These are phyloP conservation scores for Bufotes viridis DNA, from an alignment of 2,797 vertebrate genomes.

Conservation along the genomic window DNA sequence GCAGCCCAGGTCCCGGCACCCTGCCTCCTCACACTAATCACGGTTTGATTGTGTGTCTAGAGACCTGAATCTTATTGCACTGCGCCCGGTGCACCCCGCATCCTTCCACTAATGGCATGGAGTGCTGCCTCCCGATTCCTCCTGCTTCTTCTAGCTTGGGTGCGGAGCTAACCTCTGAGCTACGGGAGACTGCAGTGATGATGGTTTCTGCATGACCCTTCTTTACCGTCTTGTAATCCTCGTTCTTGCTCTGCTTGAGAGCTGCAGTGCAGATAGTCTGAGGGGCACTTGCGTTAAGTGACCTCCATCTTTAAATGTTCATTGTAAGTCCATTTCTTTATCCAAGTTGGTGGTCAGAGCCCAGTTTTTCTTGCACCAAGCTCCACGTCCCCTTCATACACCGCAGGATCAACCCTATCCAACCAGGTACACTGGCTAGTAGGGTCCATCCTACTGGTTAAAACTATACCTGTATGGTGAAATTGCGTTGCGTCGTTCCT, in stretches of 20 bases:
- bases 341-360: too few species aligned
- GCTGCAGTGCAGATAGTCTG: neutral
- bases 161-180: neutral
- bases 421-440: too few species aligned
- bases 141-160: conserved; percentile 34
- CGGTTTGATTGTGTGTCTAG: conserved; percentile 20
- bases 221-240: neutral
- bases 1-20: conserved; percentile 66
- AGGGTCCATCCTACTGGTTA: too few species aligned
- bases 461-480: too few species aligned
- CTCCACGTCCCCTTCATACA: too few species aligned
- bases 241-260: neutral
- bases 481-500: too few species aligned
- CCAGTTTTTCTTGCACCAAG: too few species aligned
- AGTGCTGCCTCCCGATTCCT: conserved; percentile 17
- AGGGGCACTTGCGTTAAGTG: too few species aligned
- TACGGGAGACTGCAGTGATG: conserved; percentile 8
- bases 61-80: neutral
- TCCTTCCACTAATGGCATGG: conserved; percentile 51
- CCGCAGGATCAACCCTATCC: too few species aligned
- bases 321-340: too few species aligned
- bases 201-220: conserved; percentile 40
- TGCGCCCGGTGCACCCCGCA: neutral
- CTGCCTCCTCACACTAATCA: conserved; percentile 45
- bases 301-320: too few species aligned